These are phyloP conservation scores for Chrysolina haemoptera DNA, from an alignment of 2,888 invertebrate species.

Conservation along the genomic window DNA sequence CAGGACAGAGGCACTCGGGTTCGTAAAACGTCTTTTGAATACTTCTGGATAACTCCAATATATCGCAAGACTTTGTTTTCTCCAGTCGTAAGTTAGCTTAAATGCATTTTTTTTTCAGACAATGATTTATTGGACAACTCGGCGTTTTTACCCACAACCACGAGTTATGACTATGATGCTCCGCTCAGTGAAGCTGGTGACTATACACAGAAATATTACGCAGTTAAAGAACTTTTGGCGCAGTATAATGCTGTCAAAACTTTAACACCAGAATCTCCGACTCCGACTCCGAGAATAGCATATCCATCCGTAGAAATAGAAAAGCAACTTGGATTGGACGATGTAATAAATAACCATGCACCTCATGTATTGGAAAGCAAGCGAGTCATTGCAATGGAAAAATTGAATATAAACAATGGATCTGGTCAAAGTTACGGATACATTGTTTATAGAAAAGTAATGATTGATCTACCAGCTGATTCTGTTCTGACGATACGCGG, in stretches of 20 bases:
- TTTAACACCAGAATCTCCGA: constrained; percentile 77
- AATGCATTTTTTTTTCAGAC: constrained; percentile 22
- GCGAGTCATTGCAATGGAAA: constrained; percentile 61
- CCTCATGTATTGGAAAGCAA: constrained; percentile 41
- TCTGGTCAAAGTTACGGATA: constrained; percentile 74
- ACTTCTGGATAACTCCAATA: too few relatives aligned
- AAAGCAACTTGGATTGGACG: constrained; percentile 49
- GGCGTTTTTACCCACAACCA: constrained; percentile 62
- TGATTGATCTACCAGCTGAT: constrained; percentile 56
- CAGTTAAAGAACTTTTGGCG: constrained; percentile 73
- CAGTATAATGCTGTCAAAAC: constrained; percentile 63
- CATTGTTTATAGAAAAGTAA: constrained; percentile 70
- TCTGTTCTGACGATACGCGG: constrained; percentile 64
- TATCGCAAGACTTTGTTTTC: not conserved
- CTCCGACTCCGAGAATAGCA: constrained; percentile 82
- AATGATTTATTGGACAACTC: constrained; percentile 35
- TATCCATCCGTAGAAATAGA: constrained; percentile 68
- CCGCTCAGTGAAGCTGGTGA: constrained; percentile 91
- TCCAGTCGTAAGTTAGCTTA: too few relatives aligned
- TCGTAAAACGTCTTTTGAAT: too few relatives aligned
- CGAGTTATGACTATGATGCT: constrained; percentile 86
- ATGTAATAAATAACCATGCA: constrained; percentile 46
- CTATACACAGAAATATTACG: constrained; percentile 81
- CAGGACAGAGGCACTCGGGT: too few relatives aligned
- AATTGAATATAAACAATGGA: constrained; percentile 65